A percentile compares a stretch with the other conserved stretches of the same genome.
These are phyloP conservation scores for Hoplostethus mediterraneus DNA, from an alignment of 2,797 vertebrate genomes.

Conservation along the genomic window DNA sequence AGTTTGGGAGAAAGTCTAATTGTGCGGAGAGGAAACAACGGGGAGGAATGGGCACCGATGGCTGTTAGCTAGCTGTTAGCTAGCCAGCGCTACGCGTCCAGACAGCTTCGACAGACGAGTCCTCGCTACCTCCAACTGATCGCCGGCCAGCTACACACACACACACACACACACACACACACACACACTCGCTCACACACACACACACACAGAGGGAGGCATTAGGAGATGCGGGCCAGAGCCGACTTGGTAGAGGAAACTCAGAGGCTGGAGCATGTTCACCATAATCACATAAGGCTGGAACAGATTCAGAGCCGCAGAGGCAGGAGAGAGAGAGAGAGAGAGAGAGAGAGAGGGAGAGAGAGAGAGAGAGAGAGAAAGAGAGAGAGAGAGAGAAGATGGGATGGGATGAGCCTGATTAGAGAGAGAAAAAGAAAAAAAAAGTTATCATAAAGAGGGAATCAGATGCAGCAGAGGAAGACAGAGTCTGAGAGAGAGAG, in stretches of 20 bases:
- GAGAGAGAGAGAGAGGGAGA: background rate
- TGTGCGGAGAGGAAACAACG: slow-evolving; percentile 7
- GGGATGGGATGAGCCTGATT: slow-evolving; percentile 52
- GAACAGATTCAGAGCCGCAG: slow-evolving; percentile 64
- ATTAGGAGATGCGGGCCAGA: slow-evolving; percentile 11
- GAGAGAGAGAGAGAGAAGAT: background rate
- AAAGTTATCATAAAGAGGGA: slow-evolving; percentile 30
- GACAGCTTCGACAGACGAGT: background rate
- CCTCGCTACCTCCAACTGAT: background rate
- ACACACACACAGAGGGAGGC: slow-evolving; percentile 11
- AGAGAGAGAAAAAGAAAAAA: slow-evolving; percentile 51
- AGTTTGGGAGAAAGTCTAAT: no score
- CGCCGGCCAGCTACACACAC: background rate
- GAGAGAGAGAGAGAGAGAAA: slow-evolving; percentile 50
- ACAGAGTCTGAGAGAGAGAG: background rate
- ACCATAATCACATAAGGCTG: slow-evolving; percentile 73
- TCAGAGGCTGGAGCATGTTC: slow-evolving; percentile 62
- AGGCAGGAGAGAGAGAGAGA: background rate
- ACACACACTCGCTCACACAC: background rate
- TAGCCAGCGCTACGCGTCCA: background rate
- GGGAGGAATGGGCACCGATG: slow-evolving; percentile 19
- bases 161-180: slow-evolving; percentile 5
- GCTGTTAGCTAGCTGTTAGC: slow-evolving; percentile 26
- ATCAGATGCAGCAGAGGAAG: slow-evolving; percentile 6
- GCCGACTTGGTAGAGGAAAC: slow-evolving; percentile 51